A percentile compares a stretch with the other conserved stretches of the same genome.
phyloP scores from a whole-genome alignment of 2,113 vertebrate species.

The Python bivittatus region DNA sequence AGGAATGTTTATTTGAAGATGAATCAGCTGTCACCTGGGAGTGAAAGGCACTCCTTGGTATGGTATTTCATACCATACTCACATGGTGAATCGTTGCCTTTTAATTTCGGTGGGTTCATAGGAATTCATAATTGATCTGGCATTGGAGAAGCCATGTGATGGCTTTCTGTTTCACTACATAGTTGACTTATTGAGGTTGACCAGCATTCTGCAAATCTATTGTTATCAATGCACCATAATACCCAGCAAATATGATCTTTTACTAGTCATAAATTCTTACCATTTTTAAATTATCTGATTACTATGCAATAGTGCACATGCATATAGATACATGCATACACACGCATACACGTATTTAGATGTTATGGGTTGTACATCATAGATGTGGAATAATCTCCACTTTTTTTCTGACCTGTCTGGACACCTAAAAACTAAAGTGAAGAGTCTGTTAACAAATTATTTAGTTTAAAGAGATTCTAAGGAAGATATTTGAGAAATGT shows the following conservation, averaged over 20 bases:
- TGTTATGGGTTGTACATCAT: neutral
- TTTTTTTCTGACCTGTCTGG: neutral
- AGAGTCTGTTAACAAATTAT: neutral
- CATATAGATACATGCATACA: neutral
- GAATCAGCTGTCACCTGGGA: constrained; percentile 52
- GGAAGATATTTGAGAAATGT: neutral
- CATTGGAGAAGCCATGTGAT: neutral
- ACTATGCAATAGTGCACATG: neutral
- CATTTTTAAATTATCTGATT: neutral
- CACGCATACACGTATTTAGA: neutral
- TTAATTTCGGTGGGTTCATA: neutral
- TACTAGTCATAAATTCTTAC: neutral
- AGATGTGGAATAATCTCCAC: neutral
- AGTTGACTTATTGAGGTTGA: neutral
- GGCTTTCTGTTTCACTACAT: neutral
- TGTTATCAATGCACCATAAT: neutral
- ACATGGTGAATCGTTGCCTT: constrained; percentile 63
- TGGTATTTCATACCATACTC: constrained; percentile 2
- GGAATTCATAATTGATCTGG: neutral
- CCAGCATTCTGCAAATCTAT: neutral
- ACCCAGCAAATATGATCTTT: neutral
- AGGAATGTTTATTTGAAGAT: constrained; percentile 41
- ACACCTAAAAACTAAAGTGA: neutral
- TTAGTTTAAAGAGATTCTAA: neutral
- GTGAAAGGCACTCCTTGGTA: constrained; percentile 30